These are phyloP conservation scores for Teleopsis dalmanni DNA, from an alignment of 1,140 invertebrate species.

Conservation along the genomic window DNA sequence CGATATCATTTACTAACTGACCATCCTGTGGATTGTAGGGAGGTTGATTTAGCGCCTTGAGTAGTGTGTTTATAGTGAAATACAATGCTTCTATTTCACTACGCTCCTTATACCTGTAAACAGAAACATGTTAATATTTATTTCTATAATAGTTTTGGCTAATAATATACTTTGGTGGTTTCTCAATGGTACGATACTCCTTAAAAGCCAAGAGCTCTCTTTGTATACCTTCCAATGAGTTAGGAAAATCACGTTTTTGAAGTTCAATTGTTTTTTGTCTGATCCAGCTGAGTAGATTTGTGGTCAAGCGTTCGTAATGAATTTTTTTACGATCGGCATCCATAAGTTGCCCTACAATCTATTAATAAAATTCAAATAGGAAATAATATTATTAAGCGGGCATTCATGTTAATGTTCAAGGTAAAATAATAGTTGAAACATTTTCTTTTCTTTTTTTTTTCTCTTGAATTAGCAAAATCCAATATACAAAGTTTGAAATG, in stretches of 20 bases:
- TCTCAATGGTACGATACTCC: constrained; percentile 92
- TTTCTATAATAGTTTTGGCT: neutral
- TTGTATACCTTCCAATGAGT: constrained; percentile 92
- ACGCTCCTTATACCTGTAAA: constrained; percentile 83
- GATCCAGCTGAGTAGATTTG: constrained; percentile 90
- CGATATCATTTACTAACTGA: constrained; percentile 83
- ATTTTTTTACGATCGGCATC: constrained; percentile 86
- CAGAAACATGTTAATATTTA: neutral
- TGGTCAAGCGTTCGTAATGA: constrained; percentile 78
- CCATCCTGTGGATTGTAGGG: constrained; percentile 86
- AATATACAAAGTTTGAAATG: no score
- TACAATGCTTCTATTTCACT: constrained; percentile 95
- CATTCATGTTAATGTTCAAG: no score
- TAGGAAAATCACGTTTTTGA: constrained; percentile 86
- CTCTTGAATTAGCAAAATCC: no score
- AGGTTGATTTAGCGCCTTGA: constrained; percentile 88
- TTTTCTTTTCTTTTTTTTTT: no score
- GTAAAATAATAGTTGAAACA: no score
- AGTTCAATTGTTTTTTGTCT: constrained; percentile 75
- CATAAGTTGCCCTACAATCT: constrained; percentile 95
- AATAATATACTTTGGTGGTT: constrained; percentile 81
- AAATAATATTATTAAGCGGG: no score
- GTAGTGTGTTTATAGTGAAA: constrained; percentile 93
- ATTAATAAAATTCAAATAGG: constrained; percentile 14
- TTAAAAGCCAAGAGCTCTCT: constrained; percentile 84